Evolutionary conservation across 2,113 vertebrate species (phyloP).

Genomic region (Tupaia tana): DNA sequence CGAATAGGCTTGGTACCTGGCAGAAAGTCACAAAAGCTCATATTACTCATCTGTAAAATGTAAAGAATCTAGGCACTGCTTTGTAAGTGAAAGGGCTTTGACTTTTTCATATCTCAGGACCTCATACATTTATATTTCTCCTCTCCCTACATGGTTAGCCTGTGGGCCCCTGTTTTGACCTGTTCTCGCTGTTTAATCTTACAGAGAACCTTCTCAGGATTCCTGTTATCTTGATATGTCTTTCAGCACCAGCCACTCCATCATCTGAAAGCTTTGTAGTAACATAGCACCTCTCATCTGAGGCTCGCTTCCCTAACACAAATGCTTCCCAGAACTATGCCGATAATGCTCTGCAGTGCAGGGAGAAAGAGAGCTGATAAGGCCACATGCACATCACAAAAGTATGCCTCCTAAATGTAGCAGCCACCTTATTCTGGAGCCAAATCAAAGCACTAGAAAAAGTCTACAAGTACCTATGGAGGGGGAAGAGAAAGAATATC

Average conservation of each 20-base stretch:
- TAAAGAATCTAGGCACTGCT: rapidly evolving
- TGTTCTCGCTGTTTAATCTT: not conserved
- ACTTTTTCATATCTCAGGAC: not conserved
- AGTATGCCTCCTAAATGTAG: not conserved
- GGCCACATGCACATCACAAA: not conserved
- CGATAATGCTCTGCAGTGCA: not conserved
- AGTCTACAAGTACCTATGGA: not conserved
- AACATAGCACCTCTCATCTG: not conserved
- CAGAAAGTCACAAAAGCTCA: not conserved
- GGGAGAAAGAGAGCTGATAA: constrained; percentile 26
- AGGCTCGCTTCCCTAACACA: not conserved
- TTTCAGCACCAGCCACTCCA: constrained; percentile 41
- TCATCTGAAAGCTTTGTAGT: constrained; percentile 37
- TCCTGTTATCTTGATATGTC: constrained; percentile 35
- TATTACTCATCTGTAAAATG: not conserved
- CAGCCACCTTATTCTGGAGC: not conserved
- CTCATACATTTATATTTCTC: rapidly evolving
- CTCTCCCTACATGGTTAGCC: not conserved
- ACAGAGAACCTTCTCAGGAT: constrained; percentile 31
- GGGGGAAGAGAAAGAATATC: not conserved
- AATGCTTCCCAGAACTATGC: not conserved
- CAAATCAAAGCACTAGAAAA: not conserved
- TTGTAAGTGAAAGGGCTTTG: rapidly evolving
- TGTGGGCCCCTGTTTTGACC: not conserved
- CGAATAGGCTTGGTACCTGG: no score